Base-by-base conservation (phyloP, 2,113 vertebrate genomes). In the Coracopsis vasa region DNA sequence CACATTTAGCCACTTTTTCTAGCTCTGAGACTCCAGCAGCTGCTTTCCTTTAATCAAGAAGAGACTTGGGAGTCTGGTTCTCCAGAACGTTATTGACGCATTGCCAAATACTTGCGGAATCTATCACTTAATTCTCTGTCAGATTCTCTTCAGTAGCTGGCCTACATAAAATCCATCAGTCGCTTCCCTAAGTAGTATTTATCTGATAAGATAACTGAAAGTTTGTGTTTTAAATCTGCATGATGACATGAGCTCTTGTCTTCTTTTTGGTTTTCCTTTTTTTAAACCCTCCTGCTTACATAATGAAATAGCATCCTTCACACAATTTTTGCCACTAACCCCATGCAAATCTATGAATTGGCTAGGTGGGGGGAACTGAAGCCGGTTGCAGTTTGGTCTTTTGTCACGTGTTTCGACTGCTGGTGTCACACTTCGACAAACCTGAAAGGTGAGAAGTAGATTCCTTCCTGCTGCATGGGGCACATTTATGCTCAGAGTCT, bases 11-110 rank as follows among this genome's bases (percentile, higher is more conserved):
- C 23, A 37, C 66, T 92, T 96, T 90, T 95, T 88, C 84, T 70
- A 92, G 84, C 86, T 82, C 81, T 86, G 78, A 93, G 81, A 65
- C 39, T 91, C 71, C 80, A 96, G 85, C 93, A 90, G 93, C 85
- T 95, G 91, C 84, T 95, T 96, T 80, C 66, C 87, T 90, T 93
- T 95, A 93, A 95, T 94, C 84, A 90, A 90, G 77, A 79, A 85
- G 74, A 91, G 53, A 77, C 87, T 88, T 16, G 1, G 62, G 85
- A 95, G 84, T 39, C 74, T 66, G 70, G 45, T 80, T 93, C 85
- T 95, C 71, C 74, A 73, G 78, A 65, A 82, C 2, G 0, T 91
- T 93, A 88, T 48, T 95, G 93, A 95, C 82, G 48, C 28, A 1
- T 84, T 95, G 94, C 84, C 94, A 96, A 94, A 96, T 92, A 90